Evolutionary conservation across 2,888 invertebrate genomes (phyloP).

Genomic region (Helobdella robusta): DNA sequence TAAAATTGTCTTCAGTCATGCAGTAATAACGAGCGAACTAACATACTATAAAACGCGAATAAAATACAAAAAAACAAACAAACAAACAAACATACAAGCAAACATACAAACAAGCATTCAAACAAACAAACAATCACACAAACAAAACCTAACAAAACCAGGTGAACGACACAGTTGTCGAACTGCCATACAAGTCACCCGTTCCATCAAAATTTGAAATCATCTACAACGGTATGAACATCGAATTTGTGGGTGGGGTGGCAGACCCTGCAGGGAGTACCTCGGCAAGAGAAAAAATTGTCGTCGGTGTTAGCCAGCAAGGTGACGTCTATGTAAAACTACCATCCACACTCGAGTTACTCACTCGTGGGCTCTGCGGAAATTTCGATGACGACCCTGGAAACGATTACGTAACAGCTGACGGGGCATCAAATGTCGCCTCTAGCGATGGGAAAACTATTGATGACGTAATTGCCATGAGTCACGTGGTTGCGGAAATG

Average conservation of each 20-base stretch:
- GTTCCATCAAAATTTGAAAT: neutral
- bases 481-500: neutral
- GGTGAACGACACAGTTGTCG: neutral
- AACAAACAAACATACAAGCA: too few species aligned
- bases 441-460: neutral
- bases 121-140: neutral
- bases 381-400: constrained; percentile 3
- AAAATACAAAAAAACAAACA: too few species aligned
- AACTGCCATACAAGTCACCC: constrained; percentile 12
- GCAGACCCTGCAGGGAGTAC: neutral
- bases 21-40: too few species aligned
- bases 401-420: neutral
- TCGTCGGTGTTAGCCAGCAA: neutral
- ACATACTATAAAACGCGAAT: too few species aligned
- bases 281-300: too few species aligned
- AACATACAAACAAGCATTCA: too few species aligned
- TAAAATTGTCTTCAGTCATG: too few species aligned
- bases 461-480: neutral
- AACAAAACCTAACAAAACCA: neutral
- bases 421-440: neutral
- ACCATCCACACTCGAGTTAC: neutral
- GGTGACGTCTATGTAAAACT: neutral
- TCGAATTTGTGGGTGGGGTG: neutral
- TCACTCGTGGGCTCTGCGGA: neutral
- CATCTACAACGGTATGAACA: constrained; percentile 2